Evolutionary conservation across 37 sponge, comb jelly and placozoan species (phyloP).

Genomic region (Spongilla lacustris): DNA sequence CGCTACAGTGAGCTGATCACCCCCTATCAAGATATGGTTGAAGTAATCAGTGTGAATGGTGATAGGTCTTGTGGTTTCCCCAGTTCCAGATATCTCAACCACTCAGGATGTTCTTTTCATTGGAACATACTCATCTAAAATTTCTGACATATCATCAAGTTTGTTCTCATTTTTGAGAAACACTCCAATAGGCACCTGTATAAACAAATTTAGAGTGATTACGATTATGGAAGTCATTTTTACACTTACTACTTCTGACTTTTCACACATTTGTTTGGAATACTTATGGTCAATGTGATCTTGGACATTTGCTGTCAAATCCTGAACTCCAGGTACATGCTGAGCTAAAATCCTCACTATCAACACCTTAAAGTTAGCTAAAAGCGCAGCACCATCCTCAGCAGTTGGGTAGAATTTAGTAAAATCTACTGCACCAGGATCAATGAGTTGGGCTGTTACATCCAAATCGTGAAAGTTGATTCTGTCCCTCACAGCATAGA

Average conservation of each 20-base stretch:
- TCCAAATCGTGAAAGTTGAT: background rate
- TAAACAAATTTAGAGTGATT: background rate
- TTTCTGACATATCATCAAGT: background rate
- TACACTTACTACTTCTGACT: background rate
- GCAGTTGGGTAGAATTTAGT: background rate
- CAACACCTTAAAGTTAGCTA: too few relatives aligned
- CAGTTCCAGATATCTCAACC: background rate
- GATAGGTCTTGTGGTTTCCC: background rate
- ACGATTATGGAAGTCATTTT: background rate
- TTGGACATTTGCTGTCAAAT: too few relatives aligned
- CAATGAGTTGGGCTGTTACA: background rate
- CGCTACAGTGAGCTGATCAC: conserved; percentile 32
- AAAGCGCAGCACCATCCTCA: background rate
- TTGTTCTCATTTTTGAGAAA: background rate
- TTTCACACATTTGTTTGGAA: background rate
- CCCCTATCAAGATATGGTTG: background rate
- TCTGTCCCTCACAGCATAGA: background rate
- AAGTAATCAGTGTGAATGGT: background rate
- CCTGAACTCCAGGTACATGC: too few relatives aligned
- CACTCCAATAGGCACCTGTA: background rate
- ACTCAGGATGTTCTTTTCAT: background rate
- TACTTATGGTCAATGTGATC: background rate
- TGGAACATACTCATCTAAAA: background rate
- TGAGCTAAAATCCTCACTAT: too few relatives aligned
- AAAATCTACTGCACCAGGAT: background rate